Conservation (phyloP, 2,888 invertebrate species). For the Oscheius sp. region DNA sequence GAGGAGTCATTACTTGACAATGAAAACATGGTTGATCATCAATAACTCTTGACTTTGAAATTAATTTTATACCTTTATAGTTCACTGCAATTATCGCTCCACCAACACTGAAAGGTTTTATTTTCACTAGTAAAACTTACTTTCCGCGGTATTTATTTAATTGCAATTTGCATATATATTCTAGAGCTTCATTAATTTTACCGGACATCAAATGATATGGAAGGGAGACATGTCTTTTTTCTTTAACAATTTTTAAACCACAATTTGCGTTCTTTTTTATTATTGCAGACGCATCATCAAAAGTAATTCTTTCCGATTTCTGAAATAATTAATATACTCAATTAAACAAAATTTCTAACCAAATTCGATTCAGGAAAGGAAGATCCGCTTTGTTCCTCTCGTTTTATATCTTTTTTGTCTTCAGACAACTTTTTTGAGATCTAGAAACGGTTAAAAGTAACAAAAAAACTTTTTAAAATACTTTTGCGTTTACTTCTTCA, state of each 20-base stretch:
- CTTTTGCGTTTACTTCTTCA: not conserved
- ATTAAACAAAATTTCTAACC: not conserved
- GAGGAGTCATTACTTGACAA: not conserved
- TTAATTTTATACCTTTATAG: conserved; percentile 1
- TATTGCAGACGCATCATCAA: conserved; percentile 10
- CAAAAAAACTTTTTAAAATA: no score
- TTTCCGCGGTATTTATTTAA: conserved; percentile 24
- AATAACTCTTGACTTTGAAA: conserved; percentile 25
- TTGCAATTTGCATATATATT: conserved; percentile 10
- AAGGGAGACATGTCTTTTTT: conserved; percentile 25
- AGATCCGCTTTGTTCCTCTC: not conserved
- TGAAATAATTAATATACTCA: not conserved
- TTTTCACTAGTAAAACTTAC: conserved; percentile 6
- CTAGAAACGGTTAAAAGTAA: not conserved
- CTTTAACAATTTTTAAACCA: conserved; percentile 29
- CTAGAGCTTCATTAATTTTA: conserved; percentile 13
- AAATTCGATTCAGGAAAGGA: no score
- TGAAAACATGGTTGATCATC: conserved; percentile 34
- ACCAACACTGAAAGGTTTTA: conserved; percentile 21
- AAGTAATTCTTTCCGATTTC: conserved; percentile 20
- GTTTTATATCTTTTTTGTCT: not conserved
- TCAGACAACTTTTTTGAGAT: not conserved
- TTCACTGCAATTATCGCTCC: conserved; percentile 31
- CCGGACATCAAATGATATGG: conserved; percentile 22
- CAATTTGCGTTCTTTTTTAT: conserved; percentile 19